Base-by-base conservation (phyloP, 2,888 invertebrate species). In the Julus scanicus region DNA sequence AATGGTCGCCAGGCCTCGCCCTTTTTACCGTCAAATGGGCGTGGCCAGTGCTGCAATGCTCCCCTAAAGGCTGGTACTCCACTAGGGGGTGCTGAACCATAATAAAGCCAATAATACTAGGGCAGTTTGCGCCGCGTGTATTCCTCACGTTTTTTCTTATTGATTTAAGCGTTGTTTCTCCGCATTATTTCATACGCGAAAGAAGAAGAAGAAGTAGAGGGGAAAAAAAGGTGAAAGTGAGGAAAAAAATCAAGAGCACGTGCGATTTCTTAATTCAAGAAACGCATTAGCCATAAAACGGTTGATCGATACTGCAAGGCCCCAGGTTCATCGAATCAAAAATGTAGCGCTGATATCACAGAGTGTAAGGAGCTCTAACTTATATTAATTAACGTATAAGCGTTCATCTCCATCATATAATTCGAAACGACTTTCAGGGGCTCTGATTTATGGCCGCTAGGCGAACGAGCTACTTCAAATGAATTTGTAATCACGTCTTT, bases 401-500 rank as follows among this genome's bases (percentile, higher is more conserved):
- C 63, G 63, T n/a, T 63, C 63, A 63, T 63, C 63, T 63, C 63
- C 63, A 3, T 63, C 63, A 0, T 63, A 63, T 63, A 63, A 63
- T 63, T 63, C 63, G 63, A 63, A 63, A 63, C 63, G 63, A 63
- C 63, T 63, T 63, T 63, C 63, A n/a, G 63, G 20, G 63, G 63
- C 63, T 63, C 63, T 63, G 63, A 63, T 63, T 63, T 63, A 63
- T 63, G 63, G 63, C 63, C 63, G 5, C 0, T 17, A 63, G 63
- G 63, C 17, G 63, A 17, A 4, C n/a, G n/a, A 63, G 63, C n/a
- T n/a, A 63, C n/a, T 63, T 5, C n/a, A n/a, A 63, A 63, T 63
- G 63, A 63, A 63, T 63, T 63, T 63, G 63, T 63, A 63, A 63
- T 63, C 63, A 63, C 63, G 63, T 63, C 63, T 63, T 63, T 63